Base-by-base conservation (phyloP, 1,140 invertebrate species). In the Zaprionus inermis region DNA sequence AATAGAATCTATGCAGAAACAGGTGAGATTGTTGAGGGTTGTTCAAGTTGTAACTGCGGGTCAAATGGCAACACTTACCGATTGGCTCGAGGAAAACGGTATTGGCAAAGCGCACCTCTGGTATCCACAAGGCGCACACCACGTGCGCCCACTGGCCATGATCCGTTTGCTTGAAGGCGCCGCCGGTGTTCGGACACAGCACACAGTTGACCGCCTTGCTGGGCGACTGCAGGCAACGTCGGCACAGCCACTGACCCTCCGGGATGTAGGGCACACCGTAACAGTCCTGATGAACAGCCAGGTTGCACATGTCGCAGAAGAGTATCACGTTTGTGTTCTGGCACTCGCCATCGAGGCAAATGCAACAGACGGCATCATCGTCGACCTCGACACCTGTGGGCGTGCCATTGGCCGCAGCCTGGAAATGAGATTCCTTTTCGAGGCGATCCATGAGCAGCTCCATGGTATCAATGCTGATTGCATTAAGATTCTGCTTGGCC, bases 271-370 rank as follows among this genome's bases (percentile, higher is more conserved):
- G 98, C 54, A 91, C 98, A 55, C 99, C 99, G 93, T 99, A 99
- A 92, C 99, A 99, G 93, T 99, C 99, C 93, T 99, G 98, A 93
- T 99, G 98, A 18, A 99, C 98, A 18, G 98, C 98, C 30, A 99
- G 93, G 93, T 99, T 99, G 93, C 98, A 99, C 98, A 99, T 99
- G 93, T 99, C 99, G 94, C 99, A 99, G 93, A 99, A 99, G 34
- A 99, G 94, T 69, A 95, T 95, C 22, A 94, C 94, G 79, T 92
- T 92, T 7, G 91, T 92, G 76, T 92, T 92, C 64, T 92, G 91
- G 83, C 98, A 99, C 91, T 99, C 98, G 11, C 98, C 98, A 83
- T 97, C 96, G 95, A 97, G 96, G 79, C 96, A 97, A 79, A 99
- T 99, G 90, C 97, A 99, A 92, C 99, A 99, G 0, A 99, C 98